Percentiles rank a stretch among this genome's conserved stretches.
These are phyloP conservation scores for Alethe castanea DNA, from an alignment of 2,113 vertebrate species.

Conservation along the genomic window DNA sequence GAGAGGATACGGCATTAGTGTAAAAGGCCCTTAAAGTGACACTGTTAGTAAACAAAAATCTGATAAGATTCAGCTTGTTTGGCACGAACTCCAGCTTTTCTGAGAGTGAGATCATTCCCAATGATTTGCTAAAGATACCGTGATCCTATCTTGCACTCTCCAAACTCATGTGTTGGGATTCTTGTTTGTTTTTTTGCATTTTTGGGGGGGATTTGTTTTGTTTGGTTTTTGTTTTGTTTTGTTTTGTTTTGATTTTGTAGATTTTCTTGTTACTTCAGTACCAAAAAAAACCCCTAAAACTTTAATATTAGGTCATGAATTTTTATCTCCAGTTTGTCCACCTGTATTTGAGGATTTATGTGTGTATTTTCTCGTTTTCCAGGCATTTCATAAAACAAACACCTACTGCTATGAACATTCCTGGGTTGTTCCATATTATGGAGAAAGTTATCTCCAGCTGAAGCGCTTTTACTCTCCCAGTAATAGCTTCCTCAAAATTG, in stretches of 20 bases:
- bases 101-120: not conserved
- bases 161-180: not conserved
- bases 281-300: not conserved
- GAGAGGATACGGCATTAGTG: not conserved
- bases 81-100: not conserved
- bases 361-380: slow-evolving; percentile 26
- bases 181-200: no score
- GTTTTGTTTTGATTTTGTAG: not conserved
- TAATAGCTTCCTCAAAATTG: slow-evolving; percentile 69
- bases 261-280: not conserved
- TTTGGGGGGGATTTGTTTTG: not conserved
- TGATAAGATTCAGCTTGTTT: not conserved
- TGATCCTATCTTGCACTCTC: not conserved
- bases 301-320: not conserved
- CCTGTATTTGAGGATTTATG: not conserved
- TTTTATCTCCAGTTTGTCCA: not conserved
- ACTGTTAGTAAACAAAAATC: not conserved
- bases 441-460: not conserved
- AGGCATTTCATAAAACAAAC: slow-evolving; percentile 59
- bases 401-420: slow-evolving; percentile 8
- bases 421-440: slow-evolving; percentile 37
- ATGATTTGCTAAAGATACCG: not conserved
- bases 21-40: not conserved
- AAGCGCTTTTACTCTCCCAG: slow-evolving; percentile 69
- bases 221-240: not conserved